These are phyloP conservation scores for Heliothis virescens DNA, from an alignment of 1,140 invertebrate species.

Conservation along the genomic window DNA sequence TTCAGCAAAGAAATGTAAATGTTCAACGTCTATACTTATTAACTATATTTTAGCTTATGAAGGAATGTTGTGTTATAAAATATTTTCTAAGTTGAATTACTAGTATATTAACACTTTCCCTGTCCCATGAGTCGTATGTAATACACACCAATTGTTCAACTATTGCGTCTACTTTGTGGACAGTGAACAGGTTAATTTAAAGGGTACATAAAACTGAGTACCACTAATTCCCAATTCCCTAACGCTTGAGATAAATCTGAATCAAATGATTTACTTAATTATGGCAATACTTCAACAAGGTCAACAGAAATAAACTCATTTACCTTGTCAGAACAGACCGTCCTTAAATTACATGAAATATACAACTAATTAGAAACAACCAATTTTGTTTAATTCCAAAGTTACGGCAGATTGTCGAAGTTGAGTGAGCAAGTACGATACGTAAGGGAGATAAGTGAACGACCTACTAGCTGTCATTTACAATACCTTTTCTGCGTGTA, in stretches of 20 bases:
- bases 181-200: no score
- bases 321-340: conserved; percentile 13
- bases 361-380: conserved; percentile 3
- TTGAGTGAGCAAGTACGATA: neutral
- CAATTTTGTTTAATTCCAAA: conserved; percentile 25
- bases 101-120: no score
- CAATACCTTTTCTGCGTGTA: neutral
- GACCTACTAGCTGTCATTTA: neutral
- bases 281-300: conserved; percentile 2
- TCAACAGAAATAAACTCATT: conserved; percentile 6
- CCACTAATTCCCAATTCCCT: no score
- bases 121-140: no score
- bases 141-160: no score
- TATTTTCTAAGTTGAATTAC: no score
- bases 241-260: no score
- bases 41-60: neutral
- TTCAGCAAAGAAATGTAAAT: no score
- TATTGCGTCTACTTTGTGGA: no score
- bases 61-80: neutral
- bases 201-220: no score
- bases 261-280: conserved; percentile 14
- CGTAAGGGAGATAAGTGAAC: neutral
- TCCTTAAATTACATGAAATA: neutral
- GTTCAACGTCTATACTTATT: no score
- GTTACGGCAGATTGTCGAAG: neutral